Evolutionary conservation across 2,797 vertebrate species (phyloP), one percentile per base, ranked within the genome.

Genomic region (Ficedula albicollis): DNA sequence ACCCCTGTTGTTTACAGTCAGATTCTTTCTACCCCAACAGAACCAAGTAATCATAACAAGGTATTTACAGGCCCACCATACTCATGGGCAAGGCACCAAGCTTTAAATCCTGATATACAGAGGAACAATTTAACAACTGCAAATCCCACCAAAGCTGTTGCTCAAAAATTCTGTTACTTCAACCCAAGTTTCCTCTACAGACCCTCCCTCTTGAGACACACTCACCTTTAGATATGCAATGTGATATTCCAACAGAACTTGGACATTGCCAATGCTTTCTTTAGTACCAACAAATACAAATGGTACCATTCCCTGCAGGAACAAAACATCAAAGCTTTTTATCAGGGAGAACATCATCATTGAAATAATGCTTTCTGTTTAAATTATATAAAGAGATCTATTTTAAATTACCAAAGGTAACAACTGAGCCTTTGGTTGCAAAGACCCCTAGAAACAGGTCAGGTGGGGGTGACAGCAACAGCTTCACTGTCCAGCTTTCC

Each of bases 251-350:
- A 99, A 95, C 79, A 99, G 98, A 73, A 99, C 99, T 72, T 99
- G 99, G 56, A 99, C 99, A 49, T 99, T 99, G 87, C 99, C 99
- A 74, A 99, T 99, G 94, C 98, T 99, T 97, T 99, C 99, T 97
- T 99, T 99, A 63, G 99, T 99, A 94, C 99, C 99, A 86, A 99
- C 99, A 97, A 99, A 99, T 41, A 99, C 99, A 96, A 99, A 99
- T 0, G 99, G 99, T 97, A 99, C 99, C 99, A 99, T 99, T 93
- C 99, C 99, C 99, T 99, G 97, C 26, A 98, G 95, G 97, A 97
- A 90, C 84, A 84, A 90, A 96, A 68, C 0, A 5, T 13, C 66
- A 84, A 13, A n/a, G 39, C 6, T 54, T 54, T 91, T 30, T 59
- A 59, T 72, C 59, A 95, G 36, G 14, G 74, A 79, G 21, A 92